A percentile compares a stretch with the other conserved stretches of the same genome.
Conservation (phyloP, 2,113 vertebrate species). For the Malurus cyaneus region DNA sequence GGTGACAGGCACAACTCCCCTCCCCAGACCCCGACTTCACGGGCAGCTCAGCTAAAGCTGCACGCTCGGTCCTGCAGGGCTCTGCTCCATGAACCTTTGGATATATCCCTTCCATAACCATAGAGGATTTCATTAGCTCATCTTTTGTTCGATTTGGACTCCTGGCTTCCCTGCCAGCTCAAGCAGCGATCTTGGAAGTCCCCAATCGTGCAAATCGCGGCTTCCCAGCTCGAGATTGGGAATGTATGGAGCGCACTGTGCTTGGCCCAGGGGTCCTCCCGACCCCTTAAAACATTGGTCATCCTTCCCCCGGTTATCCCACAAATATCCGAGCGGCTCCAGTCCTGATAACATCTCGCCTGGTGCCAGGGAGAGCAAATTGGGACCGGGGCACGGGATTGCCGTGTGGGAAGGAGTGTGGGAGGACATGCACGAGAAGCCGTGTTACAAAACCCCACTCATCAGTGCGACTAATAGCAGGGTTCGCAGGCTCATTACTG, state of each 20-base stretch:
- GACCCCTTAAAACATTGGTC: fast-evolving
- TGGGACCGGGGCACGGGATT: not conserved
- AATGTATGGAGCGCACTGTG: fast-evolving
- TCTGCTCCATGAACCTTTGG: fast-evolving
- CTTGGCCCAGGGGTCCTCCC: not conserved
- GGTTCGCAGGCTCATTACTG: not conserved
- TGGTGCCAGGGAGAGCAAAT: not conserved
- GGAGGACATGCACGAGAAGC: not conserved
- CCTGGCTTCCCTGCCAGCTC: not conserved
- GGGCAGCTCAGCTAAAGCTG: fast-evolving
- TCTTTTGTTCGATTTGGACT: fast-evolving
- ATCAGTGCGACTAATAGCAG: not conserved
- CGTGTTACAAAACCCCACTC: conserved; percentile 19
- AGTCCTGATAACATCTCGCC: not conserved
- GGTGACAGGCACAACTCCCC: fast-evolving
- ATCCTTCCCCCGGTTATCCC: not conserved
- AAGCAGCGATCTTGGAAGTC: no score
- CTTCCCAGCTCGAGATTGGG: fast-evolving
- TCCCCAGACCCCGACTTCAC: not conserved
- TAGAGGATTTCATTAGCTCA: not conserved
- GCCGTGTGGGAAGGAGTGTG: not conserved
- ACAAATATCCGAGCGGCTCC: not conserved
- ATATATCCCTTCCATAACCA: not conserved
- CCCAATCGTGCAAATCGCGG: not conserved
- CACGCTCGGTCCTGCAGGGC: not conserved